Percentiles rank a stretch among this genome's conserved stretches.
Evolutionary conservation across 2,888 invertebrate species (phyloP).

Genomic region (Mamestra brassicae): DNA sequence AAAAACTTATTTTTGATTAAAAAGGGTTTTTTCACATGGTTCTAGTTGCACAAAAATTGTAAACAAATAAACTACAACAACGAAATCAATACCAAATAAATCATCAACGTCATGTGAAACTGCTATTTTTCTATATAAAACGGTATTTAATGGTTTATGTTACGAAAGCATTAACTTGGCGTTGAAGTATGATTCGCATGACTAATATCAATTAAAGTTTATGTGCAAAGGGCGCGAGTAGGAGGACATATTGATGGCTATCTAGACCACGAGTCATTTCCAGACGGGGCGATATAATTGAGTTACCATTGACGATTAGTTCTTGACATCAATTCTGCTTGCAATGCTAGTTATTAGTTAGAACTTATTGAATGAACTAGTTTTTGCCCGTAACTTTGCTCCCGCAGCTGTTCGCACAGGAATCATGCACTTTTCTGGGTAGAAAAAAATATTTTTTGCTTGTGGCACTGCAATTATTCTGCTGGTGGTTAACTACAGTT

Average conservation of each 20-base stretch:
- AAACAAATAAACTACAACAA: not conserved
- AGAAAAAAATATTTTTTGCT: too few species aligned
- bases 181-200: constrained; percentile 13
- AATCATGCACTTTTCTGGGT: too few species aligned
- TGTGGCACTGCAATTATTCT: too few species aligned
- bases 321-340: constrained; percentile 62
- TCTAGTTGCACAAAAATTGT: too few species aligned
- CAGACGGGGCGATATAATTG: constrained; percentile 47
- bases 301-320: constrained; percentile 44
- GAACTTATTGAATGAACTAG: not conserved
- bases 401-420: too few species aligned
- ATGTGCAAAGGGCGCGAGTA: constrained; percentile 34
- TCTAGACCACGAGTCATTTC: constrained; percentile 46
- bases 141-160: not conserved
- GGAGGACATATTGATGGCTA: constrained; percentile 46
- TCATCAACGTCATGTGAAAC: too few species aligned
- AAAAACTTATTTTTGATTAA: too few species aligned
- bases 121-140: not conserved
- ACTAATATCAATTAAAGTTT: constrained; percentile 21
- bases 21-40: too few species aligned
- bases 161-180: not conserved
- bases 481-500: too few species aligned
- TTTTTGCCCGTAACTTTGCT: not conserved
- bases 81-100: not conserved
- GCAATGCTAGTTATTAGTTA: not conserved